Percentiles rank a stretch among this genome's conserved stretches.
Conservation (phyloP, 2,113 vertebrate species). For the Pseudorhombus dupliciocellatus region DNA sequence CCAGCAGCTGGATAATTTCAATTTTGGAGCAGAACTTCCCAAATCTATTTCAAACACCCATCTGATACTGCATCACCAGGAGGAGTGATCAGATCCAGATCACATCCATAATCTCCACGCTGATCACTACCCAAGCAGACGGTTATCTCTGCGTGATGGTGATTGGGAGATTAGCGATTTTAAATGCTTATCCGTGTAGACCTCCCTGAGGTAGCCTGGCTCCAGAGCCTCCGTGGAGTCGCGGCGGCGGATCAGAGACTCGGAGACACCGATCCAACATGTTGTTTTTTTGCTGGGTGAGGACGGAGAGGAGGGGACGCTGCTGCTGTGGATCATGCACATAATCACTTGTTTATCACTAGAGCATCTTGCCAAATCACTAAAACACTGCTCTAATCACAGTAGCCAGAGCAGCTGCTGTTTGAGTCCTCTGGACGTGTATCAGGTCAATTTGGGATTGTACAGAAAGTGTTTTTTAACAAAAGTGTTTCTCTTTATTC, state of each 20-base stretch:
- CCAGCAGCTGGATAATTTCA: slow-evolving; percentile 24
- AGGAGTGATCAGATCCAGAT: slow-evolving; percentile 66
- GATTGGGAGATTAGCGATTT: slow-evolving; percentile 75
- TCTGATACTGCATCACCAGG: slow-evolving; percentile 57
- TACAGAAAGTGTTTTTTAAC: background rate
- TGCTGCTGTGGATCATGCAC: slow-evolving; percentile 60
- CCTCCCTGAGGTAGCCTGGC: slow-evolving; percentile 65
- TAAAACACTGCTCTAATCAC: slow-evolving; percentile 64
- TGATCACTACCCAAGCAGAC: slow-evolving; percentile 68
- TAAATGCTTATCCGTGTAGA: slow-evolving; percentile 70
- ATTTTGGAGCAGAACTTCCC: slow-evolving; percentile 47
- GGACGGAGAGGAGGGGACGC: slow-evolving; percentile 2
- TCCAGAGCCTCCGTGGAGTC: slow-evolving; percentile 26
- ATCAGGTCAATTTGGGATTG: slow-evolving; percentile 12
- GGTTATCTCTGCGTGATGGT: slow-evolving; percentile 55
- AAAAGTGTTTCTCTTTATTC: background rate
- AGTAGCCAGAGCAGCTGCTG: slow-evolving; percentile 54
- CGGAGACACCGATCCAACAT: slow-evolving; percentile 47
- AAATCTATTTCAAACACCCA: slow-evolving; percentile 52
- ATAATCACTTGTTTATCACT: slow-evolving; percentile 73
- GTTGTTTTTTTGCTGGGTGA: slow-evolving; percentile 34
- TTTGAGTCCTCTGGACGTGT: slow-evolving; percentile 27
- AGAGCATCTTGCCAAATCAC: slow-evolving; percentile 64
- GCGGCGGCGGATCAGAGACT: slow-evolving; percentile 35
- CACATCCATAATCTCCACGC: slow-evolving; percentile 62